Evolutionary conservation across 2,797 vertebrate genomes (phyloP).

Genomic region (Cirrhinus molitorella): DNA sequence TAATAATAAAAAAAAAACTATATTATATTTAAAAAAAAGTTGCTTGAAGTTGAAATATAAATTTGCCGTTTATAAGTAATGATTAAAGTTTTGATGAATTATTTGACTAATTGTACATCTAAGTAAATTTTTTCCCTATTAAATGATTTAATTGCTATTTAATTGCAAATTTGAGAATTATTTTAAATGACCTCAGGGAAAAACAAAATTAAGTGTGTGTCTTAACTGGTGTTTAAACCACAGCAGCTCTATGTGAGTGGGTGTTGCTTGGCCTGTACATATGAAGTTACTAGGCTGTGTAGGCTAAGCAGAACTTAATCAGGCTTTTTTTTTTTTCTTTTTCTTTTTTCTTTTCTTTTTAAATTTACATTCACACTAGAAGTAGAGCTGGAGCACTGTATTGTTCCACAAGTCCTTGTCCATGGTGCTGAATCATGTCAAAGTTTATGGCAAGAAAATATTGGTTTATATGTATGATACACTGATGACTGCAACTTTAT

Average conservation of each 20-base stretch:
- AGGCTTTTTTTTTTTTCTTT: neutral
- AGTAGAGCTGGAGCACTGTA: neutral
- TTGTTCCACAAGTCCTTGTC: constrained; percentile 2
- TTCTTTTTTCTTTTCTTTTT: neutral
- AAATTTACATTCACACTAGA: neutral
- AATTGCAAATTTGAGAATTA: too few species aligned
- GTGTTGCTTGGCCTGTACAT: neutral
- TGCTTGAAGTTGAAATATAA: neutral
- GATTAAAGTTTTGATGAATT: neutral
- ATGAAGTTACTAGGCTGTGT: neutral
- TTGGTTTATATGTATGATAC: neutral
- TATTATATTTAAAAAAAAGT: neutral
- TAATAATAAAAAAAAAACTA: neutral
- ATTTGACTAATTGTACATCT: neutral
- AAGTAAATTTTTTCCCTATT: neutral
- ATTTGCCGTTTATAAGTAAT: neutral
- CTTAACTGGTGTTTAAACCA: neutral
- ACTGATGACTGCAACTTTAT: neutral
- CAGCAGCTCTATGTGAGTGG: neutral
- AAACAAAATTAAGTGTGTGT: neutral
- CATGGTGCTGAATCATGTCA: constrained; percentile 24
- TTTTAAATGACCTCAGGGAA: neutral
- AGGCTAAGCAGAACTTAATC: neutral
- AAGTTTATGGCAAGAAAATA: neutral
- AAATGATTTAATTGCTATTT: neutral